Evolutionary conservation across 2,888 invertebrate species (phyloP).

Genomic region (Pasiphila rectangulata): DNA sequence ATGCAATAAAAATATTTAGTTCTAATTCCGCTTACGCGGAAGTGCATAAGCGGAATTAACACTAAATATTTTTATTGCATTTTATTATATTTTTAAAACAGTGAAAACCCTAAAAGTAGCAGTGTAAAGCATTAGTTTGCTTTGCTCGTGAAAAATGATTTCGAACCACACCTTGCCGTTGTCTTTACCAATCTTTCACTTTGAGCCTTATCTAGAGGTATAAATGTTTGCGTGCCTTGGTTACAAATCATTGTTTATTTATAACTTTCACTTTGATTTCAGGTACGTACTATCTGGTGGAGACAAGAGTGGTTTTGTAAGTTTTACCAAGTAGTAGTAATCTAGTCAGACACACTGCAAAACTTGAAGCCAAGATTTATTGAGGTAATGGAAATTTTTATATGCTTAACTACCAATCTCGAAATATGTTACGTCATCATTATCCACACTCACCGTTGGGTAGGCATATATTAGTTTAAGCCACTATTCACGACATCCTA

Average conservation of each 20-base stretch:
- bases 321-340: neutral
- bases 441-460: too few relatives aligned
- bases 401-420: too few relatives aligned
- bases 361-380: neutral
- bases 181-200: slow-evolving; percentile 67
- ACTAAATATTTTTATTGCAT: too few relatives aligned
- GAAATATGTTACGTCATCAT: too few relatives aligned
- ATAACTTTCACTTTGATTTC: slow-evolving; percentile 61
- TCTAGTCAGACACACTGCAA: neutral
- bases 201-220: slow-evolving; percentile 67
- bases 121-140: slow-evolving; percentile 69
- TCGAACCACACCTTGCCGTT: slow-evolving; percentile 71
- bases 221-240: slow-evolving; percentile 61
- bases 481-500: too few relatives aligned
- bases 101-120: slow-evolving; percentile 31
- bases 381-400: too few relatives aligned
- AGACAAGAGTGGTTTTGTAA: slow-evolving; percentile 28
- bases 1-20: too few relatives aligned
- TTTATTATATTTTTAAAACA: too few relatives aligned
- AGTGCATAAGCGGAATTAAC: too few relatives aligned
- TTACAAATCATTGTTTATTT: slow-evolving; percentile 49
- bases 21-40: too few relatives aligned
- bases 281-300: slow-evolving; percentile 50
- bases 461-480: too few relatives aligned
- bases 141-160: slow-evolving; percentile 76